A percentile compares a stretch with the other conserved stretches of the same genome.
Evolutionary conservation across 2,113 vertebrate species (phyloP).

Genomic region (Bubalus kerabau): DNA sequence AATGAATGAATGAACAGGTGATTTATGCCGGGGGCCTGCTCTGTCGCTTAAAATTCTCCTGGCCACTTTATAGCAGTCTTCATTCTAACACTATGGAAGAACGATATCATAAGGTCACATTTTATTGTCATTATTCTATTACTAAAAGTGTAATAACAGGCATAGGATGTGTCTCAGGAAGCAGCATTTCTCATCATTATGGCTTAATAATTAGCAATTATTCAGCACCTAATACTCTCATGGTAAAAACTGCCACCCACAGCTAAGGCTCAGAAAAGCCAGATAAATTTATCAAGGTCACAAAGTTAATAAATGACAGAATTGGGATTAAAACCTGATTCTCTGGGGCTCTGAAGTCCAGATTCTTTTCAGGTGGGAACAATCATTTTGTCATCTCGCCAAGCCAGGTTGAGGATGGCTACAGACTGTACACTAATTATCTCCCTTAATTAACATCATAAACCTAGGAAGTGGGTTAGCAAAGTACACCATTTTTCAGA

Average conservation of each 20-base stretch:
- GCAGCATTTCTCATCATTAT: neutral
- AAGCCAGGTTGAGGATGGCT: neutral
- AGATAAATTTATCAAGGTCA: neutral
- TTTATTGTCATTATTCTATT: neutral
- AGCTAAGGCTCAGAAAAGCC: neutral
- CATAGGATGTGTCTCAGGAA: neutral
- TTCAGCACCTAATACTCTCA: neutral
- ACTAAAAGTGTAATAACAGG: neutral
- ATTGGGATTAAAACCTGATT: neutral
- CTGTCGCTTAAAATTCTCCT: neutral
- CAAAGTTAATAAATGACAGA: conserved; percentile 23
- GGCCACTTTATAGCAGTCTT: neutral
- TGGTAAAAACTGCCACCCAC: neutral
- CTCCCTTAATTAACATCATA: neutral
- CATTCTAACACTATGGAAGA: neutral
- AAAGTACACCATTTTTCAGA: neutral
- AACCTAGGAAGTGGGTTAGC: neutral
- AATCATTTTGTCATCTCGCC: neutral
- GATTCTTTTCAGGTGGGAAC: neutral
- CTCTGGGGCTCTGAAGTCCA: neutral
- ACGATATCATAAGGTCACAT: neutral
- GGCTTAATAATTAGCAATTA: conserved; percentile 11
- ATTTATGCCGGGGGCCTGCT: neutral
- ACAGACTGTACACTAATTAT: neutral
- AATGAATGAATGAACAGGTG: neutral